Base-by-base conservation (phyloP, 2,888 invertebrate species). In the Ectemnius lituratus region DNA sequence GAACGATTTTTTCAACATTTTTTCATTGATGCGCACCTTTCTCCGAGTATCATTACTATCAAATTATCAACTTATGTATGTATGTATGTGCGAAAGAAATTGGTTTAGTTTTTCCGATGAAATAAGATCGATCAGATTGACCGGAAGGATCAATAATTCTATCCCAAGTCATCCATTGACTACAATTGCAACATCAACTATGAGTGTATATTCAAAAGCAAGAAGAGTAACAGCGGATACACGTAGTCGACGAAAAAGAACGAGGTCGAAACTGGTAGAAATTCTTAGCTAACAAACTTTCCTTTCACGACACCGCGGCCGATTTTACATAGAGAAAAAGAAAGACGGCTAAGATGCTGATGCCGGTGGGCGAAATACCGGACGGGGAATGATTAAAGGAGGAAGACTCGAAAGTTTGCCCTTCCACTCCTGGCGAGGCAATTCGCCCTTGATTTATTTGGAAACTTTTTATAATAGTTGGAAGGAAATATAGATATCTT, bases 361-460 rank as follows among this genome's bases (percentile, higher is more conserved):
- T 58, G 45, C n/a, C 62, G 67, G 56, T 56, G 23, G 46, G 66
- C 28, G 67, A 79, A 80, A 75, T 76, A 76, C 76, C 70, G 78
- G 78, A 78, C 74, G 78, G 75, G 79, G 79, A 81, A 81, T 78
- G 82, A 79, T 79, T 79, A 73, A 82, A 72, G 77, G 73, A 71
- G 67, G 64, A 82, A 79, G 80, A 83, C 84, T 83, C 84, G 77
- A 84, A 86, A 85, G 84, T 86, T 86, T 70, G 76, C 45, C 64
- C 68, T 64, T 69, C 61, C 62, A 68, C 63, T 71, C 74, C 58
- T 74, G 81, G 78, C 75, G 76, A 74, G 80, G 87, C 83, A 87
- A 87, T 87, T 88, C 85, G 82, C 75, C 78, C 81, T 76, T 87
- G 87, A 88, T 88, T 88, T 88, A 88, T 87, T 84, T 84, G 83